Conservation (phyloP, 2,888 invertebrate genomes). For the Nomada flava region DNA sequence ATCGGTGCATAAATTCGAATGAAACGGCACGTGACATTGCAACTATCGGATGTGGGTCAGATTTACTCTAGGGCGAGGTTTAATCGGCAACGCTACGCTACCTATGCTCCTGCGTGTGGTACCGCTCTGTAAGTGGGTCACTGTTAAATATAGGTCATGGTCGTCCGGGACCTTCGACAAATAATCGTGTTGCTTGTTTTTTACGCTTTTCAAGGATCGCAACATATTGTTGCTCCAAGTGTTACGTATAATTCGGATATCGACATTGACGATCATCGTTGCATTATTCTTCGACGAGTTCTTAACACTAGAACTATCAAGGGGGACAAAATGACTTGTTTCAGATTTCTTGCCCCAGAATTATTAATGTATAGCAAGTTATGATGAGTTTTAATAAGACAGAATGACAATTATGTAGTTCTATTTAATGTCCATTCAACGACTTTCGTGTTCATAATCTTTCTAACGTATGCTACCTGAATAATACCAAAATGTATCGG, state of each 20-base stretch:
- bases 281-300: neutral
- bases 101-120: slow-evolving; percentile 63
- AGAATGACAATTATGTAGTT: no score
- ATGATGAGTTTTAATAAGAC: no score
- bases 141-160: slow-evolving; percentile 80
- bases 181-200: slow-evolving; percentile 52
- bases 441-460: no score
- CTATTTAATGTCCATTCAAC: no score
- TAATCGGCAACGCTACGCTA: slow-evolving; percentile 62
- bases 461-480: no score
- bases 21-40: slow-evolving; percentile 69
- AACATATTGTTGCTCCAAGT: slow-evolving; percentile 9
- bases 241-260: neutral
- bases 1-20: slow-evolving; percentile 57
- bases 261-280: neutral
- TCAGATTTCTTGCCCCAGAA: no score
- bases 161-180: slow-evolving; percentile 58
- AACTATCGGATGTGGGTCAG: slow-evolving; percentile 74
- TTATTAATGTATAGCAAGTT: no score
- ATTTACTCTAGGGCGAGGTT: slow-evolving; percentile 76
- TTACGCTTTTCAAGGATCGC: slow-evolving; percentile 47
- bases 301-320: neutral
- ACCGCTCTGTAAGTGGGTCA: slow-evolving; percentile 75
- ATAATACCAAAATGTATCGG: no score
- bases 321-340: no score